Conservation (phyloP, 2,113 vertebrate genomes). For the Calyptomena viridis region DNA sequence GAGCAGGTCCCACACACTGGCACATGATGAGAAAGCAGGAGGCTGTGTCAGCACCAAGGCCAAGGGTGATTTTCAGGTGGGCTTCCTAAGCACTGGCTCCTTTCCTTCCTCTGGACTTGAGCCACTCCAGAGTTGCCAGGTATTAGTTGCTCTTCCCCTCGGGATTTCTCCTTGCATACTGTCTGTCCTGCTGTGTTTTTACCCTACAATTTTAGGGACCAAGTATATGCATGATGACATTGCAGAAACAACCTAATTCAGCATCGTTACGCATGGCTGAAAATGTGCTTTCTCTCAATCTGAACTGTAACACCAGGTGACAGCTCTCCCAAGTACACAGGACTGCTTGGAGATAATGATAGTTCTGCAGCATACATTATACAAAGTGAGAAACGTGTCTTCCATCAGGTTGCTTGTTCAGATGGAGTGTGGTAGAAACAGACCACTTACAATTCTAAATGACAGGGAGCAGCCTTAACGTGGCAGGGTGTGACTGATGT, state of each 20-base stretch:
- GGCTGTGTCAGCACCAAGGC: conserved; percentile 7
- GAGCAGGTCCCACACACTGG: conserved; percentile 8
- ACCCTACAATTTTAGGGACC: neutral
- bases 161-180: neutral
- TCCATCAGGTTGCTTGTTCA: neutral
- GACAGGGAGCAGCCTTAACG: neutral
- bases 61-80: conserved; percentile 28
- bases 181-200: neutral
- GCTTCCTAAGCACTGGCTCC: neutral
- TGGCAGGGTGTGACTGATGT: neutral
- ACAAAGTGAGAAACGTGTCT: neutral
- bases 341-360: neutral
- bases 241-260: neutral
- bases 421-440: neutral
- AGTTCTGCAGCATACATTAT: neutral
- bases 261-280: neutral
- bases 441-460: neutral
- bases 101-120: neutral
- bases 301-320: neutral
- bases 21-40: neutral
- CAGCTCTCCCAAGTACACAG: neutral
- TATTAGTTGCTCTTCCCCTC: neutral
- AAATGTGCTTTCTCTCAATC: neutral
- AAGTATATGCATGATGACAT: neutral
- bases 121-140: neutral